These are phyloP conservation scores for Dryadula phaetusa DNA, from an alignment of 2,888 invertebrate genomes.

Conservation along the genomic window DNA sequence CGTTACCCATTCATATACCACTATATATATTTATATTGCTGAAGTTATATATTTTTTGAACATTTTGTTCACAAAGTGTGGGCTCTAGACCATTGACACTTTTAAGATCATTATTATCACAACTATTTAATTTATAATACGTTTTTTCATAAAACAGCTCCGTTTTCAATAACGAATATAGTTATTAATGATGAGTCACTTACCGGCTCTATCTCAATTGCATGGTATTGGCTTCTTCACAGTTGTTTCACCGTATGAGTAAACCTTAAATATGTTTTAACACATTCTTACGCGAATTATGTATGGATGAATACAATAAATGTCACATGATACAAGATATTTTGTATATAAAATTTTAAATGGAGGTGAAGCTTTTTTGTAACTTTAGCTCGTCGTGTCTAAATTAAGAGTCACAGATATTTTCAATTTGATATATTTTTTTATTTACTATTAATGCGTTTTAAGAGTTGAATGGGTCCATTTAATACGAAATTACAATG, in stretches of 20 bases:
- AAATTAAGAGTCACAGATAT: too few relatives aligned
- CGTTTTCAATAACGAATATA: background rate
- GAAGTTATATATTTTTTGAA: too few relatives aligned
- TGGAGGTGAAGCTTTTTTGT: background rate
- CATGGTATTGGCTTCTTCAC: slow-evolving; percentile 9
- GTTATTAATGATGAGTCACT: slow-evolving; percentile 5
- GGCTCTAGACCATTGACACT: too few relatives aligned
- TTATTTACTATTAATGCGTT: too few relatives aligned
- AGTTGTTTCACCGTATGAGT: slow-evolving; percentile 5
- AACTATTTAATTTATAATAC: background rate
- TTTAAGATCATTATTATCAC: too few relatives aligned
- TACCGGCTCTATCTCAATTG: slow-evolving; percentile 16
- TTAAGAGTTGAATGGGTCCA: background rate
- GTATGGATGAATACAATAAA: slow-evolving; percentile 4
- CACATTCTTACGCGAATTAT: slow-evolving; percentile 6
- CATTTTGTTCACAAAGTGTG: too few relatives aligned
- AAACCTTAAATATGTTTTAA: slow-evolving; percentile 7
- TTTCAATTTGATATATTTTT: too few relatives aligned
- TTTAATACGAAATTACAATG: background rate
- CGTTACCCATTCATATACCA: too few relatives aligned
- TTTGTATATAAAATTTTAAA: too few relatives aligned
- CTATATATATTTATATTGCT: too few relatives aligned
- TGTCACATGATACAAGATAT: background rate
- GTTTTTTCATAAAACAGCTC: background rate
- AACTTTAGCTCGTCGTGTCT: too few relatives aligned